Conservation (phyloP, 1,140 invertebrate species). For the Leptestheria dahalacensis region DNA sequence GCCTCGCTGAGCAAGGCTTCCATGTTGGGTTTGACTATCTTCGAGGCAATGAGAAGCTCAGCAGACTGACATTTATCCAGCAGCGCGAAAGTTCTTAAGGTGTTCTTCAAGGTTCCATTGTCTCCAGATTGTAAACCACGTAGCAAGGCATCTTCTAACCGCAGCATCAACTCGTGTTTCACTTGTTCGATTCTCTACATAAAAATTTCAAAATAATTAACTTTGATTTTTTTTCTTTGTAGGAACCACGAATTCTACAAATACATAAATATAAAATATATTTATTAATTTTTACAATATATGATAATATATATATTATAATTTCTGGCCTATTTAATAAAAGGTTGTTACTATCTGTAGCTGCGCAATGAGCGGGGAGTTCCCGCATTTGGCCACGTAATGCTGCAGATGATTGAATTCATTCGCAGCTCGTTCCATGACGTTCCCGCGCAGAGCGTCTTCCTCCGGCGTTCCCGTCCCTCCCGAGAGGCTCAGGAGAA, state of each 20-base stretch:
- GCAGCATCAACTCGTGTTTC: constrained; percentile 15
- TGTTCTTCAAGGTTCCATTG: constrained; percentile 15
- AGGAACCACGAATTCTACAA: too few species aligned
- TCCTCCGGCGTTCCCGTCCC: constrained; percentile 39
- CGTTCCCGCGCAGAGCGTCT: constrained; percentile 24
- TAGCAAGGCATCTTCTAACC: constrained; percentile 18
- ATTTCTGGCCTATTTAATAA: background rate
- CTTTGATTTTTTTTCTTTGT: too few species aligned
- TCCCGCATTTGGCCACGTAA: constrained; percentile 47
- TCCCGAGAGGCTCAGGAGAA: constrained; percentile 22
- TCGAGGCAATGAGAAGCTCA: constrained; percentile 49
- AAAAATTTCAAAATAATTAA: too few species aligned
- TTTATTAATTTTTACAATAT: too few species aligned
- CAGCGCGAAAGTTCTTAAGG: constrained; percentile 23
- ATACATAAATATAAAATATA: too few species aligned
- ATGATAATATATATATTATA: too few species aligned
- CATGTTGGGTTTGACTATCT: constrained; percentile 54
- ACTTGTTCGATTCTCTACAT: constrained; percentile 19
- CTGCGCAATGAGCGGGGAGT: constrained; percentile 27
- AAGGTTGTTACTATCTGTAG: constrained; percentile 13
- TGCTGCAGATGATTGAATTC: constrained; percentile 63
- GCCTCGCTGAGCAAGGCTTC: constrained; percentile 57
- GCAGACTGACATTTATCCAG: constrained; percentile 45
- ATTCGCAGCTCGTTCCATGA: constrained; percentile 52
- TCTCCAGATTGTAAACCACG: constrained; percentile 18